Percentiles rank a stretch among this genome's conserved stretches.
These are phyloP conservation scores for Sparidentex hasta DNA, from an alignment of 2,797 vertebrate genomes.

Conservation along the genomic window DNA sequence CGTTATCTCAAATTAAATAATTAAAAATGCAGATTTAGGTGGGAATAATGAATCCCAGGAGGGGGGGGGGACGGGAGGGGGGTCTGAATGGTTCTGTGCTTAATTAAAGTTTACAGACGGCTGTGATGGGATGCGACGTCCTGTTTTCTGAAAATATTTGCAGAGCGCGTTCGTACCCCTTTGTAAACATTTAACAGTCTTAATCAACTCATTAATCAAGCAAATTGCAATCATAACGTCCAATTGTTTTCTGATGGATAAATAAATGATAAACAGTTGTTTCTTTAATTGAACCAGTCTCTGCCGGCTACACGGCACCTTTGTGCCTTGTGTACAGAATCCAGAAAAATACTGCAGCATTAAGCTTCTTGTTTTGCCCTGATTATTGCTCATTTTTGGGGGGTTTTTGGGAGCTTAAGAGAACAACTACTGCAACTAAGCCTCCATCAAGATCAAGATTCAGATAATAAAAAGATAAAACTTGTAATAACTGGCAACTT, in stretches of 20 bases:
- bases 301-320: constrained; percentile 53
- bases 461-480: neutral
- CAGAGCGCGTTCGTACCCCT: constrained; percentile 77
- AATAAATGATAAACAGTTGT: constrained; percentile 82
- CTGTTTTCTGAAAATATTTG: constrained; percentile 84
- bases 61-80: constrained; percentile 42
- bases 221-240: constrained; percentile 85
- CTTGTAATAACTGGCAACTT: neutral
- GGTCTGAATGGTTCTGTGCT: constrained; percentile 76
- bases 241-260: constrained; percentile 85
- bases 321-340: constrained; percentile 58
- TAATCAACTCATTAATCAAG: constrained; percentile 89
- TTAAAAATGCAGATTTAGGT: constrained; percentile 89
- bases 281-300: constrained; percentile 72
- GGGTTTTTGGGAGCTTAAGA: neutral
- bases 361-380: constrained; percentile 35
- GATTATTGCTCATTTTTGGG: constrained; percentile 30
- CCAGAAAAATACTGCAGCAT: constrained; percentile 32
- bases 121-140: constrained; percentile 78
- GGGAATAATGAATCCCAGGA: constrained; percentile 86
- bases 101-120: constrained; percentile 87
- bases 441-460: constrained; percentile 6
- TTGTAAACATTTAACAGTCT: constrained; percentile 85
- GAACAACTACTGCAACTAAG: neutral
- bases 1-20: constrained; percentile 85